These are phyloP conservation scores for Drosophila acutilabella DNA, from an alignment of 2,888 invertebrate genomes.

Conservation along the genomic window DNA sequence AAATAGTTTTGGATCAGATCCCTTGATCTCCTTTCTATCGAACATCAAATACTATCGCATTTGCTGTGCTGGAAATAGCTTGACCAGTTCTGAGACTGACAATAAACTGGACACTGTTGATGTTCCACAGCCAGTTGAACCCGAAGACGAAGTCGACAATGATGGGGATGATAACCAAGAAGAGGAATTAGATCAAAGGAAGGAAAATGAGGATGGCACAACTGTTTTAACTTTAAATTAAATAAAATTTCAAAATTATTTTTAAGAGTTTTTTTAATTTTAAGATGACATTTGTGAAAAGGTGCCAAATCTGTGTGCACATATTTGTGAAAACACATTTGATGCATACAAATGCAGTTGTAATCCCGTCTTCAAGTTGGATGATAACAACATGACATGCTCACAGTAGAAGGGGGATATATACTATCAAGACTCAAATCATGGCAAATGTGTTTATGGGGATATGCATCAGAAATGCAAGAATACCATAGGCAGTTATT, in stretches of 20 bases:
- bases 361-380: slow-evolving; percentile 85
- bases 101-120: not conserved
- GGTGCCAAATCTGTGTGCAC: slow-evolving; percentile 86
- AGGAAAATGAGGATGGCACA: slow-evolving; percentile 56
- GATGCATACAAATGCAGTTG: slow-evolving; percentile 87
- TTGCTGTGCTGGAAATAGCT: slow-evolving; percentile 86
- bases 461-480: slow-evolving; percentile 89
- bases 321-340: slow-evolving; percentile 87
- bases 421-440: slow-evolving; percentile 83
- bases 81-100: slow-evolving; percentile 4
- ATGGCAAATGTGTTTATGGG: slow-evolving; percentile 87
- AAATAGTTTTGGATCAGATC: no score
- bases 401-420: slow-evolving; percentile 69
- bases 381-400: slow-evolving; percentile 86
- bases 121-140: not conserved
- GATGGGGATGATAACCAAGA: slow-evolving; percentile 16
- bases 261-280: not conserved
- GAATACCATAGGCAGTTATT: slow-evolving; percentile 89
- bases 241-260: not conserved
- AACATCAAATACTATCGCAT: slow-evolving; percentile 87
- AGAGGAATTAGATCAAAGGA: not conserved
- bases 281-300: slow-evolving; percentile 87
- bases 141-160: slow-evolving; percentile 4
- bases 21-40: slow-evolving; percentile 84
- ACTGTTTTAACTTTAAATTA: slow-evolving; percentile 51